Base-by-base conservation (phyloP, 2,797 vertebrate species). In the Poeciliopsis presidionis region DNA sequence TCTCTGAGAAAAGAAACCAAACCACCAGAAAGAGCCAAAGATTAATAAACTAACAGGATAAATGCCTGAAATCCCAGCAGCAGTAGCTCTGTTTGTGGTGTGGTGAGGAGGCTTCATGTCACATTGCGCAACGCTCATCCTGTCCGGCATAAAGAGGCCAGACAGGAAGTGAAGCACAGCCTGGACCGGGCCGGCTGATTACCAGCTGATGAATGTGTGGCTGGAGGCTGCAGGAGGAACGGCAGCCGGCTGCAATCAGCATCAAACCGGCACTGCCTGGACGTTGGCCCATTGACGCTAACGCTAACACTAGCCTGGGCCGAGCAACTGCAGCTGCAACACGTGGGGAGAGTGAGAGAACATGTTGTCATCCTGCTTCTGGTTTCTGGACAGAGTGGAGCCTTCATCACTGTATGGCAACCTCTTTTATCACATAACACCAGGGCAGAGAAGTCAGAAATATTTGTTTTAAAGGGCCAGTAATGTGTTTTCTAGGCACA, bases 141-240 rank as follows among this genome's bases (percentile, higher is more conserved):
- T 51, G 47, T 49, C 47, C 18, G 30, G 72, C 5, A 41, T 8
- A 30, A 72, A 25, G 73, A 25, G 77, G 1, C 71, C 0, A 59
- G 77, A 84, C 82, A 74, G 84, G 71, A 70, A 76, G 13, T 46
- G 81, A 59, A 80, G 87, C 59, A 78, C 65, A 86, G 87, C 72
- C 70, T 73, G 86, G 63, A 73, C 67, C 74, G 46, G 81, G 80
- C 80, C 80, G 71, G 81, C 90, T 92, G 93, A 94, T 94, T 94
- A 95, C 91, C 93, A 92, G 93, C 91, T 94, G 90, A 94, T 94
- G 90, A 92, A 94, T 86, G 90, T 88, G 90, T 83, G 80, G 90
- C 91, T 74, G 4, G n/a, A 73, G 88, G 86, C 88, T 80, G 84
- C 84, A 81, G 87, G 83, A 81, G 86, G 59, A 84, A 83, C 81